Evolutionary conservation across 37 sponge, comb jelly and placozoan species (phyloP).

Genomic region (Bolinopsis microptera): DNA sequence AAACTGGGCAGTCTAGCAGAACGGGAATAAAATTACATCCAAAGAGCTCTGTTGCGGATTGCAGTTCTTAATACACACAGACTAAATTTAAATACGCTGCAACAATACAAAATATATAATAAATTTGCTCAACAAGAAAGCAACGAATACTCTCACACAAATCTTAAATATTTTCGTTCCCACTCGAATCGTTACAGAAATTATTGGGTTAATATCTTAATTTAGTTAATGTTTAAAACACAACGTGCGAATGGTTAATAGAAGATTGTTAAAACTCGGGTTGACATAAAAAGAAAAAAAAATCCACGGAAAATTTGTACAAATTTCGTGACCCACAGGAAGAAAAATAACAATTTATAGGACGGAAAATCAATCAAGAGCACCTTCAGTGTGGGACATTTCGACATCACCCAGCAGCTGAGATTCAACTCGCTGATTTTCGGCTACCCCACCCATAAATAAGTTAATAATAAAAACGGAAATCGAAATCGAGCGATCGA

Average conservation of each 20-base stretch:
- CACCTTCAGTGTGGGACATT: not conserved
- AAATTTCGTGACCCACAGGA: not conserved
- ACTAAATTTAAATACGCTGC: not conserved
- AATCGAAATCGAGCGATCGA: not conserved
- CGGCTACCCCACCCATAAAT: not conserved
- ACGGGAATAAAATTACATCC: not conserved
- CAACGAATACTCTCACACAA: not conserved
- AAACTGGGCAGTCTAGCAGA: too few species aligned
- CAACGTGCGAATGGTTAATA: not conserved
- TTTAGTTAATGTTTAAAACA: not conserved
- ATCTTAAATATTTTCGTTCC: not conserved
- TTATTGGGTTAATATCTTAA: not conserved
- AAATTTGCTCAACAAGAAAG: not conserved
- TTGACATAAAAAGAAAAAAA: not conserved
- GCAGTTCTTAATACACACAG: not conserved
- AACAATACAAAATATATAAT: not conserved
- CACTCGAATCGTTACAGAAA: not conserved
- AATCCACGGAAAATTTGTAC: not conserved
- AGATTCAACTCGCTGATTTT: not conserved
- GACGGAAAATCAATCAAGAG: not conserved
- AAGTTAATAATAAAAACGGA: not conserved
- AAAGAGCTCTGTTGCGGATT: not conserved
- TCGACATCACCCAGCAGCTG: not conserved
- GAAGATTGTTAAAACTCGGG: not conserved
- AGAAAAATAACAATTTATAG: not conserved